A percentile compares a stretch with the other conserved stretches of the same genome.
Conservation (phyloP, 1,140 invertebrate species). For the Geopemphigus sp. region DNA sequence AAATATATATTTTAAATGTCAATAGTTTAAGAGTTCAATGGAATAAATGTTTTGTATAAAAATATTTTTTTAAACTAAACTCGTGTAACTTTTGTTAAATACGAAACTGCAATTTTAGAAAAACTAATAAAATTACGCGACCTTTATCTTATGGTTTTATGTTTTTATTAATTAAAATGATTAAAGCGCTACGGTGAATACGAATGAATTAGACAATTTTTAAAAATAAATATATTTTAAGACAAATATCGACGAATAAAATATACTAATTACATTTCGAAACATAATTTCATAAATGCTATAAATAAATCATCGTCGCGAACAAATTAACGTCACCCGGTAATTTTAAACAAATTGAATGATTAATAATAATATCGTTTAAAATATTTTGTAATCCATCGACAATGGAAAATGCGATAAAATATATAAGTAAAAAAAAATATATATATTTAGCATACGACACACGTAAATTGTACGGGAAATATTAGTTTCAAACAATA, state of each 20-base stretch:
- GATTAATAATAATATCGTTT: not conserved
- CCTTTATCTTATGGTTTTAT: not conserved
- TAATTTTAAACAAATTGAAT: not conserved
- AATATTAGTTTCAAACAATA: slow-evolving; percentile 10
- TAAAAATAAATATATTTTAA: not conserved
- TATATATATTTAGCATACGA: no score
- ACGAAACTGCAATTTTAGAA: not conserved
- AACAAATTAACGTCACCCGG: no score
- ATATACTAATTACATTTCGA: not conserved
- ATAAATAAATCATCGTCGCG: not conserved
- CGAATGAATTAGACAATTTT: not conserved
- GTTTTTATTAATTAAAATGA: not conserved
- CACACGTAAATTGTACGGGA: not conserved
- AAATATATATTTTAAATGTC: not conserved
- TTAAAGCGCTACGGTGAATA: not conserved
- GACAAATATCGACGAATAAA: not conserved
- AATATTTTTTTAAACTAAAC: not conserved
- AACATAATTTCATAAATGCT: not conserved
- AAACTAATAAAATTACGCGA: not conserved
- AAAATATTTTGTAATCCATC: not conserved
- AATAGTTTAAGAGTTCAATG: slow-evolving; percentile 23
- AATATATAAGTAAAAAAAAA: no score
- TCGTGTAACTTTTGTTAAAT: slow-evolving; percentile 1
- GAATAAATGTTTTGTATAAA: not conserved
- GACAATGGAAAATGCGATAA: not conserved